A percentile compares a stretch with the other conserved stretches of the same genome.
phyloP scores from a whole-genome alignment of 2,888 invertebrate genomes.

The Arctia plantaginis region DNA sequence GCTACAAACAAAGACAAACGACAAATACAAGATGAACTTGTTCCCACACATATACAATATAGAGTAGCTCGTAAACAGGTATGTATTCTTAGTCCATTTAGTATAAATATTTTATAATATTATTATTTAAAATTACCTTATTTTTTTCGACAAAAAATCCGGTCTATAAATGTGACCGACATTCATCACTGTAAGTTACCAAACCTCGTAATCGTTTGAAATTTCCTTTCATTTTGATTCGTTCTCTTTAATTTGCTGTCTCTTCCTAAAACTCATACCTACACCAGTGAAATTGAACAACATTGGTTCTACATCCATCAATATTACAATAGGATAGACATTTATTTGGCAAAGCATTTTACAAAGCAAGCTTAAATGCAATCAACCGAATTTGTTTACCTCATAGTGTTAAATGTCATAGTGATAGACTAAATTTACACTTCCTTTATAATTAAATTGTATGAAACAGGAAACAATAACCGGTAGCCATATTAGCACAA shows the following conservation, averaged over 20 bases:
- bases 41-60: constrained; percentile 65
- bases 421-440: neutral
- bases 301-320: too few relatives aligned
- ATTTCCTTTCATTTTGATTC: neutral
- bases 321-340: neutral
- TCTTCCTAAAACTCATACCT: neutral
- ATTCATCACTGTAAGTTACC: neutral
- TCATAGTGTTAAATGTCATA: too few relatives aligned
- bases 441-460: neutral
- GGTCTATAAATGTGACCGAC: neutral
- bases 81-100: constrained; percentile 15
- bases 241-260: neutral
- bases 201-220: too few relatives aligned
- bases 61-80: constrained; percentile 78
- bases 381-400: neutral
- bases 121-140: too few relatives aligned
- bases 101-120: too few relatives aligned
- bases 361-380: neutral
- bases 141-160: too few relatives aligned
- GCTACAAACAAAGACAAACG: constrained; percentile 73
- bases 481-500: neutral
- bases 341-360: neutral
- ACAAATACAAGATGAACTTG: constrained; percentile 70
- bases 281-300: too few relatives aligned
- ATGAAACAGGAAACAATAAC: neutral